Percentiles rank a stretch among this genome's conserved stretches.
Evolutionary conservation across 2,888 invertebrate species (phyloP).

Genomic region (Dynastes maya): DNA sequence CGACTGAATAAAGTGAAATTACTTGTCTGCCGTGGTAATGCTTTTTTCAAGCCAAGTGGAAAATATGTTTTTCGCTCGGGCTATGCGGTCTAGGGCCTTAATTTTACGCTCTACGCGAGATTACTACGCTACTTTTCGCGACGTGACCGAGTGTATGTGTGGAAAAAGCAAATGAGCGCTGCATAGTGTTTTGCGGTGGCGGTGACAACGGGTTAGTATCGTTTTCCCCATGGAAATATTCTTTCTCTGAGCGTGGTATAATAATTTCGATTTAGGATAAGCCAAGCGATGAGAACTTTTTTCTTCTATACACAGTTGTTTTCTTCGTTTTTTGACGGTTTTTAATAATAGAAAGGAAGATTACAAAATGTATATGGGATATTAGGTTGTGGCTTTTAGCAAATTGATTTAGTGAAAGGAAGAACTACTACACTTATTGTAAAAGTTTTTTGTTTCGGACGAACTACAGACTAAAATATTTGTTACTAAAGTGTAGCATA

Average conservation of each 20-base stretch:
- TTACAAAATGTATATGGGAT: neutral
- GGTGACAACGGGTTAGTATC: slow-evolving; percentile 18
- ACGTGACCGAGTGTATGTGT: slow-evolving; percentile 47
- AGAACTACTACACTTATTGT: no score
- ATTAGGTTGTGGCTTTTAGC: no score
- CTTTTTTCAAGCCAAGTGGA: slow-evolving; percentile 63
- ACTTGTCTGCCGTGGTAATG: slow-evolving; percentile 35
- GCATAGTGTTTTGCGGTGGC: slow-evolving; percentile 52
- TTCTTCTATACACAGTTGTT: neutral
- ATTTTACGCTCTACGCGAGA: slow-evolving; percentile 67
- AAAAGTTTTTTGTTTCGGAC: no score
- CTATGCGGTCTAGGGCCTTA: slow-evolving; percentile 58
- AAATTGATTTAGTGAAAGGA: no score
- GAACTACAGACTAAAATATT: no score
- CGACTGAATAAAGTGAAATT: slow-evolving; percentile 40
- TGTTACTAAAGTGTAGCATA: no score
- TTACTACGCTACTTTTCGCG: slow-evolving; percentile 51
- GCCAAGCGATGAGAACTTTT: neutral
- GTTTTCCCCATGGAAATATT: slow-evolving; percentile 5
- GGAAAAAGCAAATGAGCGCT: slow-evolving; percentile 62
- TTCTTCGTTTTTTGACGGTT: neutral
- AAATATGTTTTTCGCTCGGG: slow-evolving; percentile 64
- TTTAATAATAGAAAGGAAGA: neutral
- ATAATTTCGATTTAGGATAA: slow-evolving; percentile 19
- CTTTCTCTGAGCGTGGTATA: neutral